Base-by-base conservation (phyloP, 2,113 vertebrate species). In the Antennarius striatus region DNA sequence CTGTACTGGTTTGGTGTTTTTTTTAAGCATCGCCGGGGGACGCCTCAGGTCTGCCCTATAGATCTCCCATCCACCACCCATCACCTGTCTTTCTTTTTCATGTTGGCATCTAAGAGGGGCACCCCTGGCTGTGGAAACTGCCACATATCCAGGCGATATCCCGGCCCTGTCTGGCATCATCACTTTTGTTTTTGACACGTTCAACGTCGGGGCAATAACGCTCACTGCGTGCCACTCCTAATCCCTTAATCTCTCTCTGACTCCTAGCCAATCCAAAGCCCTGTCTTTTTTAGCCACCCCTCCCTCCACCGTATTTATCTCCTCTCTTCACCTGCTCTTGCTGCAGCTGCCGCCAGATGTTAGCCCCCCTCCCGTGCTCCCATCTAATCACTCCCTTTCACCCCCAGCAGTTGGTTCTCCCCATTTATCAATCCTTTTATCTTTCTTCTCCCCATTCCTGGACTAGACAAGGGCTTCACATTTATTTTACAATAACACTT, bases 121-220 rank as follows among this genome's bases (percentile, higher is more conserved):
- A 68, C 56, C 54, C 16, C 55, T 56, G 69, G 75, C 80, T 16
- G 46, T 6, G 45, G 63, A 73, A 60, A 39, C 63, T 71, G 75
- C 59, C 75, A 74, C 58, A 75, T 61, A 62, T 52, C 67, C 63
- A 17, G 56, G 28, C 13, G 12, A 13, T 73, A 66, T 58, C 52
- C 68, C 7, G 10, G 61, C 39, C 50, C 64, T 2, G 46, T 54
- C 53, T 56, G 58, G 75, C 63, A 70, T 77, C 75, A 73, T 79
- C 51, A 36, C 62, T 85, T 69, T 67, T 73, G 55, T 48, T 69
- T 83, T 82, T 83, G 81, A 88, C 72, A 58, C 49, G 56, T 79
- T 70, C 30, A 65, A 67, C 77, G 76, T 64, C 55, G 12, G 80
- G 22, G 73, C 83, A 63, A 47, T 66, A 77, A 54, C 36, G 1